Conservation (phyloP, 2,888 invertebrate genomes). For the Cosmorhoe ocellata region DNA sequence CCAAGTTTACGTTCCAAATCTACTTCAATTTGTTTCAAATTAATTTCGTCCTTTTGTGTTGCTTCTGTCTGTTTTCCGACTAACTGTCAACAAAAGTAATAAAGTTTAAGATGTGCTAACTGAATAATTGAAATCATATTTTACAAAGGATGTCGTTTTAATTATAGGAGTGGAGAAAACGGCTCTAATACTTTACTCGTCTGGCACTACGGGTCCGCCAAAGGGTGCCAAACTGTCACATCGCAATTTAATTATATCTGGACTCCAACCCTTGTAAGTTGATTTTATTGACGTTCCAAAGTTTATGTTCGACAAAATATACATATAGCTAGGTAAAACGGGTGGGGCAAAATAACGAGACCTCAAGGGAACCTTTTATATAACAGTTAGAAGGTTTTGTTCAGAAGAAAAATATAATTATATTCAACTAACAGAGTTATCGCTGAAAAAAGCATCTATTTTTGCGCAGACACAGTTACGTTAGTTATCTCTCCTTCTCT, state of each 20-base stretch:
- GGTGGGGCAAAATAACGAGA: too few relatives aligned
- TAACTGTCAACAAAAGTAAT: conserved; percentile 28
- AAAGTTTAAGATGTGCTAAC: conserved; percentile 34
- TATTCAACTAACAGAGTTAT: too few relatives aligned
- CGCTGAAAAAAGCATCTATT: too few relatives aligned
- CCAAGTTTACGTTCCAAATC: conserved; percentile 12
- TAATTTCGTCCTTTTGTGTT: conserved; percentile 21
- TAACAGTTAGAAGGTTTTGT: too few relatives aligned
- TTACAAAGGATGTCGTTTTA: conserved; percentile 35
- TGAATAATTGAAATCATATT: conserved; percentile 34
- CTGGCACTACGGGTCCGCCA: conserved; percentile 64
- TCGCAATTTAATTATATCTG: conserved; percentile 53
- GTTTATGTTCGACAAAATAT: conserved; percentile 4
- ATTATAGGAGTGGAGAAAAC: conserved; percentile 42
- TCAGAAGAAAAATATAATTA: too few relatives aligned
- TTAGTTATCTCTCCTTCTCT: too few relatives aligned
- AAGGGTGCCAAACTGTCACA: conserved; percentile 63
- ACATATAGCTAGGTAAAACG: too few relatives aligned
- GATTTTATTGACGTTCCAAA: conserved; percentile 26
- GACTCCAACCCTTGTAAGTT: conserved; percentile 54
- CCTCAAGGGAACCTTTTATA: too few relatives aligned
- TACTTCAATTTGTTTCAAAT: conserved; percentile 27
- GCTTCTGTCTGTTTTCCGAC: conserved; percentile 19
- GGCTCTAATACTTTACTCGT: conserved; percentile 63
- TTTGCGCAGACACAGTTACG: too few relatives aligned